Percentiles rank a stretch among this genome's conserved stretches.
These are phyloP conservation scores for Enhydra lutris DNA, from an alignment of 2,113 vertebrate species.

Conservation along the genomic window DNA sequence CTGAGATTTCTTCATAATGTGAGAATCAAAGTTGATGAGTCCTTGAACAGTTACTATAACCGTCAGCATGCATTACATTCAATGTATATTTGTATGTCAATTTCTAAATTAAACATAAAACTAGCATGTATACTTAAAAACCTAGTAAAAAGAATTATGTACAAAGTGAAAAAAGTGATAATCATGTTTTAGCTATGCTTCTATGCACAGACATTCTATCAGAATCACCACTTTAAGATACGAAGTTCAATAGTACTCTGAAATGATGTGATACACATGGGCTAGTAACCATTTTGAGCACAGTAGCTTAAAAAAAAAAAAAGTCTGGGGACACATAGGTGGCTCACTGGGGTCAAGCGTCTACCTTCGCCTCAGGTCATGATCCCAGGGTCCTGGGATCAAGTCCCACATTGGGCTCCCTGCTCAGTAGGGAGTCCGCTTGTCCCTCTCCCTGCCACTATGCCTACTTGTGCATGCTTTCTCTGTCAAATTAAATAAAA, in stretches of 20 bases:
- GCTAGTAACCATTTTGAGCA: background rate
- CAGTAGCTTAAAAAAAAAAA: background rate
- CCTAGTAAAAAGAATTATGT: background rate
- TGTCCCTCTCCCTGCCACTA: too few species aligned
- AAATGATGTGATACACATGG: background rate
- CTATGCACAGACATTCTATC: background rate
- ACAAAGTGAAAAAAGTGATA: background rate
- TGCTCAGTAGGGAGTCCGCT: too few species aligned
- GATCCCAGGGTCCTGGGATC: too few species aligned
- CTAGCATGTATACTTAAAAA: background rate
- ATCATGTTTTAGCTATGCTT: background rate
- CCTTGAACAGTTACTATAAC: background rate
- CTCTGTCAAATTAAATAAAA: too few species aligned
- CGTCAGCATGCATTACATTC: background rate
- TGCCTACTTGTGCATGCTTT: too few species aligned
- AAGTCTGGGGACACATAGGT: too few species aligned
- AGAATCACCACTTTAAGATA: background rate
- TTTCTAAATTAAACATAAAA: slow-evolving; percentile 31
- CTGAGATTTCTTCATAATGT: background rate
- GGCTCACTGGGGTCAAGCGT: too few species aligned
- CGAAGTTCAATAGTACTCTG: background rate
- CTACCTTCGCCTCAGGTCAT: too few species aligned
- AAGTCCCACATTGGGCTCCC: too few species aligned
- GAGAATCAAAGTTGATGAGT: background rate
- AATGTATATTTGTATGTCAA: background rate